Evolutionary conservation across 1,140 invertebrate species (phyloP).

Genomic region (Xylocopa sonorina): DNA sequence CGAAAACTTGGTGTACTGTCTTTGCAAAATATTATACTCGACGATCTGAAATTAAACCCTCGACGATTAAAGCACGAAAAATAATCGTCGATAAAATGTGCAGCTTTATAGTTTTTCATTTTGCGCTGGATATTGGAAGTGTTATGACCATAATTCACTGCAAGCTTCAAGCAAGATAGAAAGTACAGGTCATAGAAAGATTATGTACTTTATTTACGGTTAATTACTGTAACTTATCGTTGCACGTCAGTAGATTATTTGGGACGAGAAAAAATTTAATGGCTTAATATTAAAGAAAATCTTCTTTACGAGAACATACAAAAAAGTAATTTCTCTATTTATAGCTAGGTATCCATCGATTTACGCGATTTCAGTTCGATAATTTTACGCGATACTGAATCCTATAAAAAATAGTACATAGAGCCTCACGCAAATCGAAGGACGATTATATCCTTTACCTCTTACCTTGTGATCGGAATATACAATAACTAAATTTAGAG

Average conservation of each 20-base stretch:
- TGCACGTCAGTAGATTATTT: slow-evolving; percentile 16
- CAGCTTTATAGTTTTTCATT: slow-evolving; percentile 41
- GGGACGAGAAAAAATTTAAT: slow-evolving; percentile 6
- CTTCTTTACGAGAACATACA: background rate
- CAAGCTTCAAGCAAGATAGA: background rate
- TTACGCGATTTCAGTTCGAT: no score
- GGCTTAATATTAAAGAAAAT: background rate
- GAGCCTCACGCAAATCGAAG: no score
- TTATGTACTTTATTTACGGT: slow-evolving; percentile 10
- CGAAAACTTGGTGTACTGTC: slow-evolving; percentile 83
- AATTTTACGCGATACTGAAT: no score
- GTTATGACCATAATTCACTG: slow-evolving; percentile 27
- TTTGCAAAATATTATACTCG: slow-evolving; percentile 85
- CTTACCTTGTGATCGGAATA: slow-evolving; percentile 89
- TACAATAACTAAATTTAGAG: slow-evolving; percentile 84
- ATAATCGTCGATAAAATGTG: slow-evolving; percentile 9
- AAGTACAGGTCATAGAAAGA: slow-evolving; percentile 2
- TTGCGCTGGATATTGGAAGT: background rate
- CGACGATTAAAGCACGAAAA: background rate
- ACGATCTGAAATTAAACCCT: slow-evolving; percentile 82
- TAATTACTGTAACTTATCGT: slow-evolving; percentile 11
- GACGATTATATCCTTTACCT: no score
- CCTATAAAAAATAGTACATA: no score
- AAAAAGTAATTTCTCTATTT: slow-evolving; percentile 35
- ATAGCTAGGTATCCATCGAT: no score